These are phyloP conservation scores for Protobothrops flavoviridis DNA, from an alignment of 2,113 vertebrate species.

Conservation along the genomic window DNA sequence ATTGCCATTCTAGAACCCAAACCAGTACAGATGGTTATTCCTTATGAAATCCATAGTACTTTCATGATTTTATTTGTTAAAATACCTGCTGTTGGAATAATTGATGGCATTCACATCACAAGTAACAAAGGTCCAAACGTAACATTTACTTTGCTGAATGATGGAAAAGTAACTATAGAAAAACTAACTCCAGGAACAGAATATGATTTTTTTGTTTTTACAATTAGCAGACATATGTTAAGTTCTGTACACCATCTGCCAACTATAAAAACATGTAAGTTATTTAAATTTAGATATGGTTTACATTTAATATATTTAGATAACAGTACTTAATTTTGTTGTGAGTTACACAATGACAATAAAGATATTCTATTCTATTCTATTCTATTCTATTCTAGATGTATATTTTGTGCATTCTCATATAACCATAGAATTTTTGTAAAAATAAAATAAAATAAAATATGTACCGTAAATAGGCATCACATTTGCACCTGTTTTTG, in stretches of 20 bases:
- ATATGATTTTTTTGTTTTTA: constrained; percentile 74
- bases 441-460: neutral
- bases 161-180: constrained; percentile 65
- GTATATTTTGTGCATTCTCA: neutral
- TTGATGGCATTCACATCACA: constrained; percentile 67
- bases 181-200: constrained; percentile 75
- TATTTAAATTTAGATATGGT: constrained; percentile 23
- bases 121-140: constrained; percentile 53
- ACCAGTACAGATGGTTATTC: constrained; percentile 59
- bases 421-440: neutral
- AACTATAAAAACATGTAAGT: constrained; percentile 80
- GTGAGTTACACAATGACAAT: too few species aligned
- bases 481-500: neutral
- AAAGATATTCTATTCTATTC: too few species aligned
- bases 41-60: constrained; percentile 47
- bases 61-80: constrained; percentile 63
- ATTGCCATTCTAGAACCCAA: constrained; percentile 63
- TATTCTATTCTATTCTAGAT: too few species aligned
- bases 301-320: neutral
- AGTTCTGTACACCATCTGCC: constrained; percentile 69
- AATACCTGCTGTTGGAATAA: constrained; percentile 58
- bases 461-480: neutral
- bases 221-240: constrained; percentile 70
- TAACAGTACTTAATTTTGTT: neutral
- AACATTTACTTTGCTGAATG: constrained; percentile 50